These are phyloP conservation scores for Drosophila formosana DNA, from an alignment of 2,888 invertebrate genomes.

Conservation along the genomic window DNA sequence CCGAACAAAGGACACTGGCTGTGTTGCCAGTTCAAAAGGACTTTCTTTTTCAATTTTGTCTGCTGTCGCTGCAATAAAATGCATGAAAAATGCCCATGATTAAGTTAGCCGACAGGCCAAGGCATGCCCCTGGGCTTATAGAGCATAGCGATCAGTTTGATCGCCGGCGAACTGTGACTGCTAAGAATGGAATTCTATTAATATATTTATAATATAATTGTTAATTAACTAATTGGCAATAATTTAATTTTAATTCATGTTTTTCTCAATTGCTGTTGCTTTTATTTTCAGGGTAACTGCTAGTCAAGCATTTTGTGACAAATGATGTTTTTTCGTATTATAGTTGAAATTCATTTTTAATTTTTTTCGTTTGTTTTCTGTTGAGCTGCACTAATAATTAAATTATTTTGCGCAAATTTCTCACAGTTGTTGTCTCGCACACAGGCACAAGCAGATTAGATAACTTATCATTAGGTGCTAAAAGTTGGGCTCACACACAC, in stretches of 20 bases:
- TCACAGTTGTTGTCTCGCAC: slow-evolving; percentile 59
- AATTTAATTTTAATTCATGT: too few relatives aligned
- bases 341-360: slow-evolving; percentile 9
- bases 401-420: slow-evolving; percentile 70
- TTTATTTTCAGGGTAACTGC: not conserved
- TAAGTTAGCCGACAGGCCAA: not conserved
- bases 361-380: slow-evolving; percentile 10
- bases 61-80: not conserved
- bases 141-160: not conserved
- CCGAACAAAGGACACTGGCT: slow-evolving; percentile 21
- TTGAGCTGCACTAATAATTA: slow-evolving; percentile 63
- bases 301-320: not conserved
- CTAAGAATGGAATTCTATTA: too few relatives aligned
- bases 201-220: too few relatives aligned
- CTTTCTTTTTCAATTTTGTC: slow-evolving; percentile 13
- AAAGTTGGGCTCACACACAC: slow-evolving; percentile 38
- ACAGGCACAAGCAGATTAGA: slow-evolving; percentile 46
- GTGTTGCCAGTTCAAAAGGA: slow-evolving; percentile 5
- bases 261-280: too few relatives aligned
- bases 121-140: not conserved
- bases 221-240: too few relatives aligned
- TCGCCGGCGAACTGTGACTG: not conserved
- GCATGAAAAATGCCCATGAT: not conserved
- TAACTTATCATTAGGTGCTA: slow-evolving; percentile 61
- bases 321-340: slow-evolving; percentile 12